Conservation (phyloP, 2,888 invertebrate species). For the Anthophora plumipes region DNA sequence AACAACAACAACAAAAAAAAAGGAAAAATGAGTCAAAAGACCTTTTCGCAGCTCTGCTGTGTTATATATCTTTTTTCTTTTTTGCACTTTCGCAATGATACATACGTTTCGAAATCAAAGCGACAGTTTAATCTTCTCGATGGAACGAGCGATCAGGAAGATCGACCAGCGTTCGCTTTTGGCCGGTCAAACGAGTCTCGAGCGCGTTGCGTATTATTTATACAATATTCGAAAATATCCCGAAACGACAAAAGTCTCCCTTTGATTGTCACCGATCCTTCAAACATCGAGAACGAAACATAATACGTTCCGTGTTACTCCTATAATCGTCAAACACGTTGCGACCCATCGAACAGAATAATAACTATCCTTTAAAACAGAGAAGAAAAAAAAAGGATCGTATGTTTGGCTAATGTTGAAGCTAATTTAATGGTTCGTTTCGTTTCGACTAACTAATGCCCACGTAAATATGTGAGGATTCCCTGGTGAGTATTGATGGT, state of each 20-base stretch:
- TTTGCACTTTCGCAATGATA: constrained; percentile 16
- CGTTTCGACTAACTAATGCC: constrained; percentile 27
- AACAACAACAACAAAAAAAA: not conserved
- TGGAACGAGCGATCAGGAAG: constrained; percentile 27
- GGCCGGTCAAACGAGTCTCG: not conserved
- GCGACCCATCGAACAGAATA: no score
- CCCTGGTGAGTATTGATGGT: constrained; percentile 34
- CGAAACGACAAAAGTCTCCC: not conserved
- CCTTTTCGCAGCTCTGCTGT: not conserved
- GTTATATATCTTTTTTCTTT: no score
- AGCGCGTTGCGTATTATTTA: constrained; percentile 1
- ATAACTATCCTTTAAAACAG: not conserved
- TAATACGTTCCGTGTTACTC: constrained; percentile 2
- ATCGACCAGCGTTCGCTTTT: constrained; percentile 17
- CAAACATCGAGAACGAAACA: constrained; percentile 19
- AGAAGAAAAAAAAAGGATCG: constrained; percentile 21
- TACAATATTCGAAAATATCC: constrained; percentile 25
- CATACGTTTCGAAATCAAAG: constrained; percentile 41
- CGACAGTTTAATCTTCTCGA: constrained; percentile 52
- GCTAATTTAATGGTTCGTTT: constrained; percentile 51
- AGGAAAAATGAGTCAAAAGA: constrained; percentile 14
- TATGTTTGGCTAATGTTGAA: constrained; percentile 22
- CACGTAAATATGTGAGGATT: constrained; percentile 7
- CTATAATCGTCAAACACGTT: no score
- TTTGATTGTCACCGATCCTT: not conserved